Conservation (phyloP, 2,113 vertebrate species). For the Sprattus sprattus region DNA sequence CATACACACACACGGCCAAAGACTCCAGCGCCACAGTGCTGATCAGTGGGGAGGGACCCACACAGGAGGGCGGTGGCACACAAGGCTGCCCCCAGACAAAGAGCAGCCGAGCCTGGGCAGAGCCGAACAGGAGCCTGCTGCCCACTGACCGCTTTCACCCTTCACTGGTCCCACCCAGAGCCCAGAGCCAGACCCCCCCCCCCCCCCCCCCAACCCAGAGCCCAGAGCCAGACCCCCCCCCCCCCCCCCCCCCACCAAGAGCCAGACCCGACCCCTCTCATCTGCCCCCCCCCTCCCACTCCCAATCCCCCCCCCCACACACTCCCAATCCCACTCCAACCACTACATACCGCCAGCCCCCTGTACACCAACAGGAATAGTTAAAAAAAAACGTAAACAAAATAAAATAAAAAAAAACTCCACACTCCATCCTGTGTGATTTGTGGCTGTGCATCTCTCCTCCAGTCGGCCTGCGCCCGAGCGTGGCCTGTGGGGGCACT, state of each 20-base stretch:
- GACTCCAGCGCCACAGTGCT: slow-evolving; percentile 18
- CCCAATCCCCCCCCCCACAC: not conserved
- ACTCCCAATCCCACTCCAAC: not conserved
- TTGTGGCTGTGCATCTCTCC: not conserved
- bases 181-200: not conserved
- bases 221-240: too few species aligned
- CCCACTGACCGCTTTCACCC: slow-evolving; percentile 15
- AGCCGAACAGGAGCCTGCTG: not conserved
- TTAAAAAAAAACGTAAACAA: not conserved
- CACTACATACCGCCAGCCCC: not conserved
- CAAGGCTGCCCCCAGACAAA: slow-evolving; percentile 46
- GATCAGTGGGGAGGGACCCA: slow-evolving; percentile 46
- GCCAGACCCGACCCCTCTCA: not conserved
- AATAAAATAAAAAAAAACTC: not conserved
- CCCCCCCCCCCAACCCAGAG: not conserved
- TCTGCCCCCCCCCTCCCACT: not conserved
- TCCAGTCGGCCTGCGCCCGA: not conserved
- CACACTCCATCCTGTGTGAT: not conserved
- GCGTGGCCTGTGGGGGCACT: not conserved
- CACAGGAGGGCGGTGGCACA: slow-evolving; percentile 39
- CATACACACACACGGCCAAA: slow-evolving; percentile 12
- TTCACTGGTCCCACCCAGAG: slow-evolving; percentile 1
- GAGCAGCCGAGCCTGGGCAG: slow-evolving; percentile 17
- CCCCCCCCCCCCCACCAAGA: not conserved
- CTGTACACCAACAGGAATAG: not conserved